Evolutionary conservation across 2,113 vertebrate species (phyloP).

Genomic region (Fulmarus glacialis): DNA sequence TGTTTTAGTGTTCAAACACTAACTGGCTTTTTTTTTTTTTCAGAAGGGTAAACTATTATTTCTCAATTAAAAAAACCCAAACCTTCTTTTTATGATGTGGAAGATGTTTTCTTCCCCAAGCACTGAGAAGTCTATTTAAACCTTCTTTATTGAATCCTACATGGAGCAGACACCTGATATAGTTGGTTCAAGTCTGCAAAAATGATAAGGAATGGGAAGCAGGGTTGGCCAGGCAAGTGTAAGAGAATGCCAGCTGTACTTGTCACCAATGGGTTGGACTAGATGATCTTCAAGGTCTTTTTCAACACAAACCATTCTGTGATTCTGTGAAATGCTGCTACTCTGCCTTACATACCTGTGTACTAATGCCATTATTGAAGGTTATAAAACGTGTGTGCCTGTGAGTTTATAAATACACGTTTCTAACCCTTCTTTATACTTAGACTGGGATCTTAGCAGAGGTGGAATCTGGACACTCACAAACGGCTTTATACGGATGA

Average conservation of each 20-base stretch:
- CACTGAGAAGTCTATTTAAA: background rate
- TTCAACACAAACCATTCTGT: background rate
- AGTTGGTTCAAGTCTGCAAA: background rate
- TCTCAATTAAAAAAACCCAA: background rate
- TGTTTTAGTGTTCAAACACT: background rate
- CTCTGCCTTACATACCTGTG: fast-evolving
- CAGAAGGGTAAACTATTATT: background rate
- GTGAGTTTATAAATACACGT: background rate
- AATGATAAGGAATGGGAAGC: background rate
- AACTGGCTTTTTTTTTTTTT: background rate
- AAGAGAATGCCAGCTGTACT: background rate
- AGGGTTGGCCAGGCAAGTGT: background rate
- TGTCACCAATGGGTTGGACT: background rate
- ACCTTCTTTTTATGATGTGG: background rate
- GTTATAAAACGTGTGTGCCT: background rate
- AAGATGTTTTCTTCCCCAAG: background rate
- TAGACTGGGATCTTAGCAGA: background rate
- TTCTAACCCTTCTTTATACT: background rate
- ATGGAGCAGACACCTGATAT: background rate
- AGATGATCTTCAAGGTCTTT: background rate
- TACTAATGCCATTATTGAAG: background rate
- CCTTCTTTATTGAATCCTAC: background rate
- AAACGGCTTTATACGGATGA: fast-evolving
- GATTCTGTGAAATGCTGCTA: background rate
- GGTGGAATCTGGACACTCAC: background rate